Evolutionary conservation across 2,888 invertebrate genomes (phyloP), one percentile per base, ranked within the genome.

Genomic region (Eutolmus rufibarbis): DNA sequence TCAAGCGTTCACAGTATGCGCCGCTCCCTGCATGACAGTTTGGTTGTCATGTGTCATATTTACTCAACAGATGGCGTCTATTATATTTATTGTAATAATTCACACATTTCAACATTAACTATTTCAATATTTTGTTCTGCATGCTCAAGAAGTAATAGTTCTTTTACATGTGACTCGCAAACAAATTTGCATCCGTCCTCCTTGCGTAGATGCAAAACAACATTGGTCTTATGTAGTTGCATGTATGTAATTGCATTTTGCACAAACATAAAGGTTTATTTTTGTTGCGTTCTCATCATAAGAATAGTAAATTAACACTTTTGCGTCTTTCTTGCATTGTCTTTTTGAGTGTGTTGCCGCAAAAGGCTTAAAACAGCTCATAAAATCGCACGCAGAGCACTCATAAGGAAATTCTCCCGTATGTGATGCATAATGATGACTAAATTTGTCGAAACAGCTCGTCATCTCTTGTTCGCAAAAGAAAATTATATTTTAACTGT

Each of bases 401-500:
- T 78, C 77, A 86, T 78, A 86, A 19, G 37, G 51, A 16, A 37
- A 86, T 86, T 86, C 86, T 8, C 86, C 86, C 1, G 86, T 86
- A 78, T 86, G 86, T 9, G 78, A 16, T 34, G 86, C 51, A 16
- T 56, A 86, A 16, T 86, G 86, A 7, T 86, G 34, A 23, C 77
- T 31, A 56, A 86, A 78, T n/a, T 86, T 78, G 14, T 40, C 23
- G 19, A 78, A 86, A 56, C 31, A 31, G 40, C 37, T 57, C 7
- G 12, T 23, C 5, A 86, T 77, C 16, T 86, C 77, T 5, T 57
- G 1, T 14, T 37, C 77, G n/a, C 86, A 86, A 86, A 86, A 57
- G 3, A 78, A 14, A 12, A 7, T 19, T 46, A 28, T 66, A 86
- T 51, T 51, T 86, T 2, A 43, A 16, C 5, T 43, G 34, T 1